Conservation (phyloP, 2,888 invertebrate genomes). For the Chymomyza amoena region DNA sequence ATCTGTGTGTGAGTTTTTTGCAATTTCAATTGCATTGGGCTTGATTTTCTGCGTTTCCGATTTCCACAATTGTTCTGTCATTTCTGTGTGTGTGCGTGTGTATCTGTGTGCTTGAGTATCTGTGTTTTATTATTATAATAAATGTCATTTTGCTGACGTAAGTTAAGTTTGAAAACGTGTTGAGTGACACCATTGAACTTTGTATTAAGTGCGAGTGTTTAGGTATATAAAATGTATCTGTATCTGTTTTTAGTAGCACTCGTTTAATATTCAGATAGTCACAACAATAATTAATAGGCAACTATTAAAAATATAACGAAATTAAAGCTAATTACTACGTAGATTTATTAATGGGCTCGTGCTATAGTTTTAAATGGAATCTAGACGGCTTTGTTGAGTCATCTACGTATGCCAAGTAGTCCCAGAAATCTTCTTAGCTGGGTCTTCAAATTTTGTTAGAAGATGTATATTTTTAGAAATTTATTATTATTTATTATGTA, state of each 20-base stretch:
- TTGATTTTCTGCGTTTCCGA: neutral
- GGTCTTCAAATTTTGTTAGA: too few species aligned
- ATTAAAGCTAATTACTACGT: too few species aligned
- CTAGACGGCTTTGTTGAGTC: too few species aligned
- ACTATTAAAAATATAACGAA: too few species aligned
- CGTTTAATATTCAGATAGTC: neutral
- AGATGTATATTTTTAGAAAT: too few species aligned
- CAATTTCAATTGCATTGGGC: neutral
- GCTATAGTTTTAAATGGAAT: too few species aligned
- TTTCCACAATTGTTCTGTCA: slow-evolving; percentile 1
- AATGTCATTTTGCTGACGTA: slow-evolving; percentile 39
- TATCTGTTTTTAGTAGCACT: neutral
- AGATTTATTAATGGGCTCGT: too few species aligned
- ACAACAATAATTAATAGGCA: too few species aligned
- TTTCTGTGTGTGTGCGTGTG: neutral
- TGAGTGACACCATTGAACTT: slow-evolving; percentile 20
- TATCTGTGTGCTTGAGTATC: neutral
- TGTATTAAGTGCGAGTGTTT: neutral
- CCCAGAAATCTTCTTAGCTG: too few species aligned
- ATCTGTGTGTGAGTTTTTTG: neutral
- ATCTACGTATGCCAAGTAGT: too few species aligned
- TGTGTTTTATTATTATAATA: slow-evolving; percentile 5
- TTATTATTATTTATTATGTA: too few species aligned
- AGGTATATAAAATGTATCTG: neutral
- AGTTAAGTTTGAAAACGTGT: neutral